A percentile compares a stretch with the other conserved stretches of the same genome.
Evolutionary conservation across 2,797 vertebrate species (phyloP).

Genomic region (Bryconaethiops microstoma): DNA sequence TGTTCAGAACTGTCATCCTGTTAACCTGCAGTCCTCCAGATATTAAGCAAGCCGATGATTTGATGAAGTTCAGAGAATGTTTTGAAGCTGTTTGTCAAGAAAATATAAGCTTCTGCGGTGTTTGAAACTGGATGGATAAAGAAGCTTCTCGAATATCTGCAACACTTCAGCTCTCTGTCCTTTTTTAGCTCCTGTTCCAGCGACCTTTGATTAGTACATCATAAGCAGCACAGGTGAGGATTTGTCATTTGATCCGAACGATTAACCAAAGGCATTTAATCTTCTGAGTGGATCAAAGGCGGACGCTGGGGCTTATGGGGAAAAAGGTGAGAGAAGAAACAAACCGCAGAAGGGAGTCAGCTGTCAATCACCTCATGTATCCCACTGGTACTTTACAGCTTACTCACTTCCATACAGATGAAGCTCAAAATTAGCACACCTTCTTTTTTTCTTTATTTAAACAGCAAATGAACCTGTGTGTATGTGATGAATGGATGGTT

Average conservation of each 20-base stretch:
- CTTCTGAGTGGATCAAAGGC: conserved; percentile 33
- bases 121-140: not conserved
- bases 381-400: not conserved
- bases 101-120: not conserved
- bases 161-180: not conserved
- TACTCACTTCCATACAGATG: not conserved
- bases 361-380: not conserved
- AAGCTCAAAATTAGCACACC: too few relatives aligned
- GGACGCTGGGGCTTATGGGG: conserved; percentile 2
- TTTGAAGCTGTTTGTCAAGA: not conserved
- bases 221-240: conserved; percentile 17
- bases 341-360: not conserved
- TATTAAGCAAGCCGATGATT: not conserved
- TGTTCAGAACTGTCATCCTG: not conserved
- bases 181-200: not conserved
- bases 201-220: conserved; percentile 42
- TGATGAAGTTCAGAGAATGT: not conserved
- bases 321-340: conserved; percentile 11
- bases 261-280: conserved; percentile 42
- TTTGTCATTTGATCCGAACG: conserved; percentile 15
- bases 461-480: too few relatives aligned
- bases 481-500: too few relatives aligned
- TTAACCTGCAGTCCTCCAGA: not conserved
- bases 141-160: not conserved
- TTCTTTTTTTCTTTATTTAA: too few relatives aligned